These are phyloP conservation scores for Rotaria sp. DNA, from an alignment of 2,888 invertebrate species.

Conservation along the genomic window DNA sequence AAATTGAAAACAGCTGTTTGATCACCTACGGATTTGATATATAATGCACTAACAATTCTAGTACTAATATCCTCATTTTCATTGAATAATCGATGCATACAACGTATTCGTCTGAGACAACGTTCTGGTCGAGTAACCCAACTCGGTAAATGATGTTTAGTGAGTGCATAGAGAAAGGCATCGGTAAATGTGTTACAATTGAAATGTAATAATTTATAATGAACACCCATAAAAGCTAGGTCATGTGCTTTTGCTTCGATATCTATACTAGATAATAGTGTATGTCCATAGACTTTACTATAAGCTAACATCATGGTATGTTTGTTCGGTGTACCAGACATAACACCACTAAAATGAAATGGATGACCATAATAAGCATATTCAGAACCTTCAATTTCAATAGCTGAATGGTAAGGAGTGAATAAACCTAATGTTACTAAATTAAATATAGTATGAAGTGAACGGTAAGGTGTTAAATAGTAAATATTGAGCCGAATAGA, in stretches of 20 bases:
- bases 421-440: background rate
- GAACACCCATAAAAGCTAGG: background rate
- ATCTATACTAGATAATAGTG: background rate
- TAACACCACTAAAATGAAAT: background rate
- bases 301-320: background rate
- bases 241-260: background rate
- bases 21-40: background rate
- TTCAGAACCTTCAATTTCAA: background rate
- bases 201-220: background rate
- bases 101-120: background rate
- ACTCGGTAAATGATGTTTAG: background rate
- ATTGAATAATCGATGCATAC: background rate
- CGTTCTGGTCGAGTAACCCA: background rate
- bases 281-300: background rate
- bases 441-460: background rate
- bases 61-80: background rate
- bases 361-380: background rate
- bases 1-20: background rate
- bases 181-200: slow-evolving; percentile 19
- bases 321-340: background rate
- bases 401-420: background rate
- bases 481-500: background rate
- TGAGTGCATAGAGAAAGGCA: background rate
- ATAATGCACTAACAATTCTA: background rate
- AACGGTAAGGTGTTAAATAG: background rate